Base-by-base conservation (phyloP, 92 coral and sea anemone genomes). In the Epizoanthus stellaris region DNA sequence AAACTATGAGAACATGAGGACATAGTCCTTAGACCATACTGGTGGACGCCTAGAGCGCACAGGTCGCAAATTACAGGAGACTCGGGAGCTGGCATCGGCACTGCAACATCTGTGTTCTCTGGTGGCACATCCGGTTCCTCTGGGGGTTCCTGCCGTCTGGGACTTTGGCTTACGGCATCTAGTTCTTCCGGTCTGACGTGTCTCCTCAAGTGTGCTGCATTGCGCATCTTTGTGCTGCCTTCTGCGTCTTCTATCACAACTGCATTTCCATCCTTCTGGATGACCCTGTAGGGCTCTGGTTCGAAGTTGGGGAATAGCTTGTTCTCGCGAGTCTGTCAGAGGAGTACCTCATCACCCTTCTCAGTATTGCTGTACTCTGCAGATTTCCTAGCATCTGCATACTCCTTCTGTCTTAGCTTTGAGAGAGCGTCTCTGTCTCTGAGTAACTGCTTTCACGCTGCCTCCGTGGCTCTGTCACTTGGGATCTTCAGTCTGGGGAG, bases 151-250 rank as follows among this genome's bases (percentile, higher is more conserved):
- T 6, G 11, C 75, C 15, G 75, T 70, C 42, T 0, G 75, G 15
- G 25, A 15, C 19, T 25, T 56, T 39, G 58, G 16, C 42, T 47
- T 40, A n/a, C 54, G 23, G 75, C 40, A 34, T 70, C 75, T 38
- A 30, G 11, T 11, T 42, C 75, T 4, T 3, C n/a, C 43, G 40
- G 11, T 70, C 70, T 52, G 45, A 65, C 85, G 36, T 81, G 67
- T 86, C 80, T 90, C 80, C 84, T 88, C 57, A 91, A 13, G 77
- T 89, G 93, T 21, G 85, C 91, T 4, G 79, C 80, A 75, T 89
- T 92, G 5, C 83, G 84, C 91, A 90, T 93, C 76, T 77, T 85
- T 39, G 42, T 85, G 54, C 80, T 68, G 0, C 92, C 92, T 79
- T 90, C 81, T 4, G 67, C 57, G 45, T 90, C 88, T 70, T 85